Evolutionary conservation across 2,888 invertebrate genomes (phyloP).

Genomic region (Dusona sp.): DNA sequence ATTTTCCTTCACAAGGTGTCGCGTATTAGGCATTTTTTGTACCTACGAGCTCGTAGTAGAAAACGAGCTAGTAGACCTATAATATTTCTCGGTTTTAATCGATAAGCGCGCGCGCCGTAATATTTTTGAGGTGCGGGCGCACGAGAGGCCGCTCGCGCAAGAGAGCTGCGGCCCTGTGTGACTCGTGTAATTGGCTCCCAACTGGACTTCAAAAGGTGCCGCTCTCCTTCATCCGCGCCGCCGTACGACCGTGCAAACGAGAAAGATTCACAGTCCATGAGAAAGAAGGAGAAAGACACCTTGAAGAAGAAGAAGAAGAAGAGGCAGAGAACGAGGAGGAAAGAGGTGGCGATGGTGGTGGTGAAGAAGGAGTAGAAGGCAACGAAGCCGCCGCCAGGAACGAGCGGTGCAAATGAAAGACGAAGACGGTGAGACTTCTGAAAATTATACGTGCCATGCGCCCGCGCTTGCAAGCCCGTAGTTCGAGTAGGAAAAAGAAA

Average conservation of each 20-base stretch:
- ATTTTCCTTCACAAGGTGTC: slow-evolving; percentile 18
- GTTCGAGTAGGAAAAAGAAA: slow-evolving; percentile 68
- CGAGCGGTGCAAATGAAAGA: slow-evolving; percentile 67
- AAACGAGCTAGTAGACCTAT: slow-evolving; percentile 65
- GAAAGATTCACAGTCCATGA: slow-evolving; percentile 15
- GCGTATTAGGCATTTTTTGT: neutral
- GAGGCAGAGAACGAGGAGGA: slow-evolving; percentile 48
- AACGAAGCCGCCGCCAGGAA: slow-evolving; percentile 67
- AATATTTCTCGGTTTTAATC: slow-evolving; percentile 82
- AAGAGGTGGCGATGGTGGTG: slow-evolving; percentile 52
- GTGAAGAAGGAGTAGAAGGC: slow-evolving; percentile 65
- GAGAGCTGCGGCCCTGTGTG: slow-evolving; percentile 83
- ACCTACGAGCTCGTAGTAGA: slow-evolving; percentile 47
- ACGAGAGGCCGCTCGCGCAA: slow-evolving; percentile 59
- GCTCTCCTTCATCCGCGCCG: slow-evolving; percentile 85
- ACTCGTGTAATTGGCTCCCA: slow-evolving; percentile 85
- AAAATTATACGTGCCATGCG: slow-evolving; percentile 82
- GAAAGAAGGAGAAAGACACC: slow-evolving; percentile 10
- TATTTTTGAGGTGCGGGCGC: slow-evolving; percentile 61
- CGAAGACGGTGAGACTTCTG: slow-evolving; percentile 73
- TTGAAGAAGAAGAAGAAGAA: slow-evolving; percentile 25
- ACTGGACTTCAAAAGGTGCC: slow-evolving; percentile 85
- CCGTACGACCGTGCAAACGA: slow-evolving; percentile 76
- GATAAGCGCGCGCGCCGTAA: slow-evolving; percentile 78
- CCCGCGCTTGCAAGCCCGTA: slow-evolving; percentile 68